Evolutionary conservation across 2,797 vertebrate genomes (phyloP).

Genomic region (Diplodus puntazzo): DNA sequence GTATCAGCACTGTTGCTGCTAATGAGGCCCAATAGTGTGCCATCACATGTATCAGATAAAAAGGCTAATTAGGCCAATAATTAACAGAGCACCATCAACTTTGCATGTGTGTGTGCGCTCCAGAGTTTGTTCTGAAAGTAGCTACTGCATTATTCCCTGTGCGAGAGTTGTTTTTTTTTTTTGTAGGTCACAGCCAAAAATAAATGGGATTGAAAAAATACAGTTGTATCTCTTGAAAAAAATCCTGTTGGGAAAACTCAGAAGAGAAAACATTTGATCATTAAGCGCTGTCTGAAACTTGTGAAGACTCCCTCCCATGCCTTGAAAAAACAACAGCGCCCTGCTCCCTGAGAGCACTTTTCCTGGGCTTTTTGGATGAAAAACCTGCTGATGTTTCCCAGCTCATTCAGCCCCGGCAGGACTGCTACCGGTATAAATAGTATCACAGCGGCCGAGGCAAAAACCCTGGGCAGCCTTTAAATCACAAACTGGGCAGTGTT

Average conservation of each 20-base stretch:
- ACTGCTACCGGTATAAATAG: conserved; percentile 75
- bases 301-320: conserved; percentile 49
- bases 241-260: conserved; percentile 28
- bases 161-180: conserved; percentile 36
- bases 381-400: conserved; percentile 72
- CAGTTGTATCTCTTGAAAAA: conserved; percentile 14
- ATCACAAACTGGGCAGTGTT: conserved; percentile 77
- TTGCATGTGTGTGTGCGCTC: conserved; percentile 11
- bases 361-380: conserved; percentile 64
- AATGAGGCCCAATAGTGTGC: conserved; percentile 13
- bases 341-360: conserved; percentile 44
- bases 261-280: conserved; percentile 42
- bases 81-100: conserved; percentile 24
- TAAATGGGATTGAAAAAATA: background rate
- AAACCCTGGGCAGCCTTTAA: conserved; percentile 72
- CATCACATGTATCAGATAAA: conserved; percentile 33
- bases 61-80: conserved; percentile 60
- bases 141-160: background rate
- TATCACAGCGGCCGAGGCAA: conserved; percentile 58
- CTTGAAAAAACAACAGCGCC: conserved; percentile 43
- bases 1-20: background rate
- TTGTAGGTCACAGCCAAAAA: conserved; percentile 31
- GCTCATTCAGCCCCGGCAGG: conserved; percentile 62
- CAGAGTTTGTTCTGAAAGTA: conserved; percentile 19
- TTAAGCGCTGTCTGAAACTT: conserved; percentile 39